Base-by-base conservation (phyloP, 2,797 vertebrate species). In the Furcifer pardalis region DNA sequence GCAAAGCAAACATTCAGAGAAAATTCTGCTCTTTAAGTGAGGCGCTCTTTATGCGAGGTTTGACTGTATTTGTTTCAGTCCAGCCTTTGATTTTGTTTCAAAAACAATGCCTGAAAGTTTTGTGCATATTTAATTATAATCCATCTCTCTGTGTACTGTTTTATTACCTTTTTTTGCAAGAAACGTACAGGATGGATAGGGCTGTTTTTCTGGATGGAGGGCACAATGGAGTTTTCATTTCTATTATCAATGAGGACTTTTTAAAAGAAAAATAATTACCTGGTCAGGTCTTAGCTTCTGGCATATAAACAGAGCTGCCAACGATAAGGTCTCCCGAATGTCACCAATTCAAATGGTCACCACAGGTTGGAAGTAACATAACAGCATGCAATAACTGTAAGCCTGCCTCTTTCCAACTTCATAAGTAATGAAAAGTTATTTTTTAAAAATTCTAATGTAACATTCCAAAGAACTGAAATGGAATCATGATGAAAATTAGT, bases 101-200 rank as follows among this genome's bases (percentile, higher is more conserved):
- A 75, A 81, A 5, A 27, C 7, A 37, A 21, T 35, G 15, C 44
- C 37, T 15, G 13, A 30, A 0, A 0, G 12, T 86, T 49, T 42
- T 69, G 19, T 77, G 23, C 81, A 37, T 90, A 90, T 83, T 37
- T n/a, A 68, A 0, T 23, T 75, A 68, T 37, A 62, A 89, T 52
- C 1, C 35, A 17, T 23, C 27, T 60, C 4, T 78, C 77, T 40
- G 1, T 7, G 89, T 40, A 17, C 42, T 87, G 86, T 91, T 88
- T 88, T 91, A 89, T 87, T 60, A 90, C 77, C 74, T 68, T 90
- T 88, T 56, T 92, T 81, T 92, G 92, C 85, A 92, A 7, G 59
- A 15, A 88, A 83, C 44, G 87, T 91, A 89, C 88, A 89, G 82
- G 88, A 84, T 92, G 37, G 62, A 62, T 52, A 69, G 8, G 52